Evolutionary conservation across 2,797 vertebrate genomes (phyloP), one percentile per base, ranked within the genome.

Genomic region (Selene dorsalis): DNA sequence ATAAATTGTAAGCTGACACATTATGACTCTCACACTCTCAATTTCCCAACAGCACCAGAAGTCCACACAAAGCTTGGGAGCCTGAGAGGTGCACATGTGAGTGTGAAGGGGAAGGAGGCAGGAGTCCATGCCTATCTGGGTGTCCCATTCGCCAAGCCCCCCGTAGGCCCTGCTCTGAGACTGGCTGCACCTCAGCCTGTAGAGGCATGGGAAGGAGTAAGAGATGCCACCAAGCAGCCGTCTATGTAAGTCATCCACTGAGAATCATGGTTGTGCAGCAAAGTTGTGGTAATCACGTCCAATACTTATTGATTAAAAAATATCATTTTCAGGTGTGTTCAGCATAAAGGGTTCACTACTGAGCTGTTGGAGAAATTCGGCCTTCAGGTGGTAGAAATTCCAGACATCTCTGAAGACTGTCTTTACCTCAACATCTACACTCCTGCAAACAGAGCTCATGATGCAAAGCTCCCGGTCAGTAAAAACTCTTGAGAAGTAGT

Each of bases 351-450:
- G 0, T 0, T 24, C 0, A 0, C 17, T 1, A 0, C 11, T 0
- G 38, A 77, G 0, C 0, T 92, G 1, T 0, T 82, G 0, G 2
- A 74, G 0, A 3, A 13, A 12, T 0, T 87, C 0, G 16, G 20
- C 13, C 0, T 0, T 14, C 0, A 58, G 0, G 0, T 4, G 2
- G 1, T 7, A 20, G 80, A 88, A 0, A 0, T 88, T 16, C 90
- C 90, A 38, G 84, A 50, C 2, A 32, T 94, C 60, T 96, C 95
- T n/a, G 95, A 96, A 69, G 94, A 96, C 87, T 96, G 95, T 39
- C 92, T 96, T 59, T 95, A 95, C 85, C 93, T 96, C 59, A 94
- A 96, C 62, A 91, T 95, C 62, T 95, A 93, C 86, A 92, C 92
- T 32, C 93, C 94, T 66, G 92, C 90, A 45, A 88, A 85, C 64